Conservation (phyloP, 2,797 vertebrate genomes). For the Perodicticus potto region DNA sequence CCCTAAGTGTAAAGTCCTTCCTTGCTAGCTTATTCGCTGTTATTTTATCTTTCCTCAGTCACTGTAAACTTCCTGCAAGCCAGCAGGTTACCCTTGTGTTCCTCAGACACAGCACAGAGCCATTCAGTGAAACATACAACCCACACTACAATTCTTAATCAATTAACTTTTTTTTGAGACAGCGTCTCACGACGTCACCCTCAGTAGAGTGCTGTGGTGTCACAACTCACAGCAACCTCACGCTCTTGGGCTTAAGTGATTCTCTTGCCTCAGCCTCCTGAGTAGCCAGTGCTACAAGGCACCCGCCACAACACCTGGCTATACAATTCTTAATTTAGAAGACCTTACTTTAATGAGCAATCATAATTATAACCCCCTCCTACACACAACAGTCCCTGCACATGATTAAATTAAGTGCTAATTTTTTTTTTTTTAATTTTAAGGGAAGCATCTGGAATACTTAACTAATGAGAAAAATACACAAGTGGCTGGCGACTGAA, state of each 20-base stretch:
- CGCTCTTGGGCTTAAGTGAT: too few relatives aligned
- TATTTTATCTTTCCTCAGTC: neutral
- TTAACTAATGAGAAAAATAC: conserved; percentile 61
- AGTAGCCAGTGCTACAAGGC: too few relatives aligned
- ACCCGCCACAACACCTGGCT: too few relatives aligned
- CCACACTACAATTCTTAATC: neutral
- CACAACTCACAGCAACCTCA: too few relatives aligned
- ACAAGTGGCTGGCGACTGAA: conserved; percentile 56
- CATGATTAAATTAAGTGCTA: conserved; percentile 22
- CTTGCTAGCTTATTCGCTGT: neutral
- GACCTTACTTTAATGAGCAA: neutral
- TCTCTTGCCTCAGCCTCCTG: too few relatives aligned
- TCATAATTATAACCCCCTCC: neutral
- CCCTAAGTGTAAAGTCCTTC: neutral
- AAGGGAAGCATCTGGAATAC: conserved; percentile 51
- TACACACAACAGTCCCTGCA: neutral
- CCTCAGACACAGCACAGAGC: neutral
- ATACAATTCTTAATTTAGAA: neutral
- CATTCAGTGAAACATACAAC: neutral
- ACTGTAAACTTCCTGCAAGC: neutral
- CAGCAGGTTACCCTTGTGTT: neutral
- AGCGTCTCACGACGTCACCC: too few relatives aligned
- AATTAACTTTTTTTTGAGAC: too few relatives aligned
- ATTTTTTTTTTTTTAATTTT: neutral
- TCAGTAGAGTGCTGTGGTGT: too few relatives aligned